phyloP scores from a whole-genome alignment of 1,140 invertebrate genomes.

The Cylas formicarius region DNA sequence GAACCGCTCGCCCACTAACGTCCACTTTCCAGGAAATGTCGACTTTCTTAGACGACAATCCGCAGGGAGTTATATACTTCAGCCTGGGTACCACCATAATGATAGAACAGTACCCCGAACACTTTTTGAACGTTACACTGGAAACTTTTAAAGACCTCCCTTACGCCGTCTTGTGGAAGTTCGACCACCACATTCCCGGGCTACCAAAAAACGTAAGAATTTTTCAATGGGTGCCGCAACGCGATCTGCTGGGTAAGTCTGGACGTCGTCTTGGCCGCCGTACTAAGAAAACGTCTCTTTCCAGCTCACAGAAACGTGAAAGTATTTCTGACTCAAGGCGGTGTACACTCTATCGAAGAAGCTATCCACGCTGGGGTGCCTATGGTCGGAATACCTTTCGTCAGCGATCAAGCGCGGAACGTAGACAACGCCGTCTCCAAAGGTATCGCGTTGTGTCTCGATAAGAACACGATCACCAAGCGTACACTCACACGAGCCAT shows the following conservation, averaged over 20 bases:
- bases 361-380: slow-evolving; percentile 50
- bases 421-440: slow-evolving; percentile 15
- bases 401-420: slow-evolving; percentile 53
- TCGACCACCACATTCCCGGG: slow-evolving; percentile 44
- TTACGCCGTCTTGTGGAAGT: slow-evolving; percentile 58
- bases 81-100: slow-evolving; percentile 22
- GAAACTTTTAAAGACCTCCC: slow-evolving; percentile 50
- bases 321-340: slow-evolving; percentile 56
- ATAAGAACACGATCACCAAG: slow-evolving; percentile 19
- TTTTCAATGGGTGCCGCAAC: slow-evolving; percentile 56
- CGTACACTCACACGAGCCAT: slow-evolving; percentile 27
- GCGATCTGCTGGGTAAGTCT: slow-evolving; percentile 24
- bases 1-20: too few species aligned
- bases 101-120: neutral
- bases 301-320: slow-evolving; percentile 48
- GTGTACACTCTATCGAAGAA: slow-evolving; percentile 52
- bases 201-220: slow-evolving; percentile 48
- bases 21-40: slow-evolving; percentile 46
- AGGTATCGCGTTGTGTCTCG: slow-evolving; percentile 22
- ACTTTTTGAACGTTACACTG: slow-evolving; percentile 37
- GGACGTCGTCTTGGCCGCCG: too few species aligned
- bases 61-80: slow-evolving; percentile 53
- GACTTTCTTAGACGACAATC: slow-evolving; percentile 48
- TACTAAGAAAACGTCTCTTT: too few species aligned
- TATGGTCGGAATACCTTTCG: slow-evolving; percentile 52